A percentile compares a stretch with the other conserved stretches of the same genome.
phyloP scores from a whole-genome alignment of 2,797 vertebrate genomes.

The Eospalax fontanierii region DNA sequence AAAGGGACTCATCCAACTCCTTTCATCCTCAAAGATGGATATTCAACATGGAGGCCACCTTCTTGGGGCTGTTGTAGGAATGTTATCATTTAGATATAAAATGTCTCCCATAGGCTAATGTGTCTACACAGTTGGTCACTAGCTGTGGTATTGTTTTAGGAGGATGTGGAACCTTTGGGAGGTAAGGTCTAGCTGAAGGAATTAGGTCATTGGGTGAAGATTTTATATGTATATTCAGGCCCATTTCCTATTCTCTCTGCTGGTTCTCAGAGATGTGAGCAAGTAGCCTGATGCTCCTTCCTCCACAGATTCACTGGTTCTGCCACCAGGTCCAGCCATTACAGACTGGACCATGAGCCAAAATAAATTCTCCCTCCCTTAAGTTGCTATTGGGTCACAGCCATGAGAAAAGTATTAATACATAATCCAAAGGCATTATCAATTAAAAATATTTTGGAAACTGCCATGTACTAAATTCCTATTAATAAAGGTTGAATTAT shows the following conservation, averaged over 20 bases:
- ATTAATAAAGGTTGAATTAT: slow-evolving; percentile 48
- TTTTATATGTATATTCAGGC: background rate
- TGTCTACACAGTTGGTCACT: background rate
- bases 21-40: slow-evolving; percentile 16
- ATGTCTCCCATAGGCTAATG: background rate
- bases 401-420: background rate
- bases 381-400: background rate
- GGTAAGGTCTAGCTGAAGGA: background rate
- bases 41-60: background rate
- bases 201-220: background rate
- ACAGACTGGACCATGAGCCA: background rate
- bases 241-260: background rate
- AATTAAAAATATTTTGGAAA: slow-evolving; percentile 43
- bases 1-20: slow-evolving; percentile 54
- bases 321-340: no score
- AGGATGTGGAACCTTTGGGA: background rate
- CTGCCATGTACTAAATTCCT: slow-evolving; percentile 53
- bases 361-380: background rate
- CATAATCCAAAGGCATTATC: background rate
- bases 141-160: background rate
- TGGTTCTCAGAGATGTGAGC: background rate
- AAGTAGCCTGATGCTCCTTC: background rate
- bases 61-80: background rate
- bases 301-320: background rate
- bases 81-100: background rate